Evolutionary conservation across 2,797 vertebrate species (phyloP).

Genomic region (Mormyrus hasselquistii): DNA sequence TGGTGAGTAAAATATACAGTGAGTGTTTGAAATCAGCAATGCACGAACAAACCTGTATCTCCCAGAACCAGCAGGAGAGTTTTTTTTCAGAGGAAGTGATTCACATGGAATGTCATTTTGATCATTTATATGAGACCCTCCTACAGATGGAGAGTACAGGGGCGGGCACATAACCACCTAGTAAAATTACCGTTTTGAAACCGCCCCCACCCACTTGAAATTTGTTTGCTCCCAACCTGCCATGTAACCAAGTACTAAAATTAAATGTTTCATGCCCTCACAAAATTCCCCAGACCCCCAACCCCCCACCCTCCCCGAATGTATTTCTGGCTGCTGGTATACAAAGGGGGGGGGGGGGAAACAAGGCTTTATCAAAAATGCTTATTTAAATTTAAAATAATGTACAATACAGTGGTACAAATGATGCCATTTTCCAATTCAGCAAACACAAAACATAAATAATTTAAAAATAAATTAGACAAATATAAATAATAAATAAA

Average conservation of each 20-base stretch:
- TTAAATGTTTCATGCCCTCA: neutral
- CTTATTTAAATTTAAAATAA: neutral
- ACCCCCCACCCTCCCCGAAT: neutral
- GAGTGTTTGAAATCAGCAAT: too few relatives aligned
- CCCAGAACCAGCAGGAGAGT: neutral
- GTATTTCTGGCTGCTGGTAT: neutral
- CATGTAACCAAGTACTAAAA: neutral
- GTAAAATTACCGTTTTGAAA: neutral
- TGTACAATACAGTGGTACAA: neutral
- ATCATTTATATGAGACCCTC: neutral
- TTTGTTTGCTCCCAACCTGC: too few relatives aligned
- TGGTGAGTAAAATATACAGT: too few relatives aligned
- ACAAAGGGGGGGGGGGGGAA: neutral
- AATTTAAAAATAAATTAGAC: neutral
- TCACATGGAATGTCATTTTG: neutral
- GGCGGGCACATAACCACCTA: neutral
- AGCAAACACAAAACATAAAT: neutral
- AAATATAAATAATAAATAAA: conserved; percentile 12
- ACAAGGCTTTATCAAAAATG: neutral
- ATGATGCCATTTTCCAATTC: neutral
- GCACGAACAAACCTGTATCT: neutral
- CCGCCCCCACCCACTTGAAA: neutral
- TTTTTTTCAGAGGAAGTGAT: neutral
- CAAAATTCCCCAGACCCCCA: neutral
- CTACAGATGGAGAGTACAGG: neutral